Evolutionary conservation across 2,113 vertebrate genomes (phyloP).

Genomic region (Leucopsar rothschildi): DNA sequence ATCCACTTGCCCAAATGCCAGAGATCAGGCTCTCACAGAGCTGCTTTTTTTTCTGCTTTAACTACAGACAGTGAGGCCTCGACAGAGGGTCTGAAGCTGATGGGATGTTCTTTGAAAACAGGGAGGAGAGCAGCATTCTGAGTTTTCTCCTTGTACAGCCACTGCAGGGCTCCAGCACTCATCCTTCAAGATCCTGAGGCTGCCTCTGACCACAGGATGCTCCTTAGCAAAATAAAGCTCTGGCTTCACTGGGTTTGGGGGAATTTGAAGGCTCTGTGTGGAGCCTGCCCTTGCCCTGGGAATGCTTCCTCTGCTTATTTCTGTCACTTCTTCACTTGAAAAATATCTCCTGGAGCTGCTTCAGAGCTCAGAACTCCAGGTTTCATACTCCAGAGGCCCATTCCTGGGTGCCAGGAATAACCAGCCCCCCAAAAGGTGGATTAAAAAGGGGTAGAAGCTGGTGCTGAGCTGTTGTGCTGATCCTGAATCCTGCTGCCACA

Average conservation of each 20-base stretch:
- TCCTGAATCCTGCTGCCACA: background rate
- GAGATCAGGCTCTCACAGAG: background rate
- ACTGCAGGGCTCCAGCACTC: background rate
- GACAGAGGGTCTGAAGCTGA: background rate
- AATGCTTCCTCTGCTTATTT: background rate
- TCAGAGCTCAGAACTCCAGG: background rate
- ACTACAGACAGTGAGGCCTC: background rate
- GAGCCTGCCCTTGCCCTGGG: background rate
- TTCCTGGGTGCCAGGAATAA: background rate
- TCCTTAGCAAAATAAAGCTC: background rate
- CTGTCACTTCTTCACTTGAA: background rate
- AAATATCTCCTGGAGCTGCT: background rate
- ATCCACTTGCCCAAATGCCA: background rate
- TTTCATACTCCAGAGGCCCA: background rate
- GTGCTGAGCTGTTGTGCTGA: background rate
- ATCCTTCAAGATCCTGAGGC: background rate
- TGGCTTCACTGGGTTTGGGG: background rate
- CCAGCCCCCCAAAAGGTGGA: background rate
- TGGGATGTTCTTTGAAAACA: background rate
- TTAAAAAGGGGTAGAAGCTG: background rate
- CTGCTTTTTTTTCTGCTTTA: background rate
- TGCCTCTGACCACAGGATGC: background rate
- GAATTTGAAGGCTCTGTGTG: background rate
- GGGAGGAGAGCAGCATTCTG: background rate
- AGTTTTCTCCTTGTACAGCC: background rate